These are phyloP conservation scores for Acleris laterana DNA, from an alignment of 2,888 invertebrate species.

Conservation along the genomic window DNA sequence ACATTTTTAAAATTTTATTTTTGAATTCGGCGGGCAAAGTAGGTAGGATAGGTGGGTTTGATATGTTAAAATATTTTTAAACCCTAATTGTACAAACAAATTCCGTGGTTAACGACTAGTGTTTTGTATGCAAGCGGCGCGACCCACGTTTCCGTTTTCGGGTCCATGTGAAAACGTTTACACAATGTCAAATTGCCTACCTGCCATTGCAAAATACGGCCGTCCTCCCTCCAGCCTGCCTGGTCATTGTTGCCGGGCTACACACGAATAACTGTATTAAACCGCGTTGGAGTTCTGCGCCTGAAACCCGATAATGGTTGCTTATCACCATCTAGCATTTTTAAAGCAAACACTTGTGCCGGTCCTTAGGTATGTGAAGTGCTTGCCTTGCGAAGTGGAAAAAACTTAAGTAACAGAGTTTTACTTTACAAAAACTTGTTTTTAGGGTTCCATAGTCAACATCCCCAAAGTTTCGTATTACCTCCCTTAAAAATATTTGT, in stretches of 20 bases:
- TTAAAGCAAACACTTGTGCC: not conserved
- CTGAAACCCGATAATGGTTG: not conserved
- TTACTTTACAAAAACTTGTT: not conserved
- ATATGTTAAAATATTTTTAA: not conserved
- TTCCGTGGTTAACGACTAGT: constrained; percentile 34
- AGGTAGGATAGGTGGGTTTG: too few species aligned
- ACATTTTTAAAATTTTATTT: too few species aligned
- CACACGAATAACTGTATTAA: constrained; percentile 26
- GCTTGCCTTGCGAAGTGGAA: not conserved
- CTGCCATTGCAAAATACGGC: constrained; percentile 68
- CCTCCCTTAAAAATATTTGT: too few species aligned
- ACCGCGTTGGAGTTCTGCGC: constrained; percentile 7
- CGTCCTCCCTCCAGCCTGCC: constrained; percentile 62
- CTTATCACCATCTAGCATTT: not conserved
- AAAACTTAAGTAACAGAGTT: not conserved
- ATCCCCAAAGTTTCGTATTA: too few species aligned
- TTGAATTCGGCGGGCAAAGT: too few species aligned
- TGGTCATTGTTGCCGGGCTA: constrained; percentile 48
- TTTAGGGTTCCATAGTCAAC: too few species aligned
- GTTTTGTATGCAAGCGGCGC: constrained; percentile 72
- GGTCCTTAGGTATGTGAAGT: not conserved
- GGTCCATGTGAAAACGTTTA: constrained; percentile 75
- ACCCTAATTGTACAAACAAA: constrained; percentile 16
- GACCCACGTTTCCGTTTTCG: constrained; percentile 74
- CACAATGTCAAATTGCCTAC: constrained; percentile 75